A percentile compares a stretch with the other conserved stretches of the same genome.
phyloP scores from a whole-genome alignment of 2,888 invertebrate species.

The Lordiphosa fenestrarum region DNA sequence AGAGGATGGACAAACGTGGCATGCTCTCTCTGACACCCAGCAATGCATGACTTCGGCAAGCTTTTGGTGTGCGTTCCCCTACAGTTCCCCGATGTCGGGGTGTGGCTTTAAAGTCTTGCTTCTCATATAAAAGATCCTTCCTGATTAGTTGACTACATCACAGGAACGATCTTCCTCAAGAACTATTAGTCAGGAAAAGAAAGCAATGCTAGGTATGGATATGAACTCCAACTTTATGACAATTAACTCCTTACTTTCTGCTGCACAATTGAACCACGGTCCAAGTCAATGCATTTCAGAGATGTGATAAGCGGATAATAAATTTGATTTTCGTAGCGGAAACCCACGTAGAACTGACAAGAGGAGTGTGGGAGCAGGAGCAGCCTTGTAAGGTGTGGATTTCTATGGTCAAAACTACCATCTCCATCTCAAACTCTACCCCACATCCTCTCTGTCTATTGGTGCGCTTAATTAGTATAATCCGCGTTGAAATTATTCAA shows the following conservation, averaged over 20 bases:
- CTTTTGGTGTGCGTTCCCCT: too few species aligned
- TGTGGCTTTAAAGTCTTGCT: too few species aligned
- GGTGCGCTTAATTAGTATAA: conserved; percentile 75
- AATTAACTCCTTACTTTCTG: background rate
- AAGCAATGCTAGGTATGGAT: too few species aligned
- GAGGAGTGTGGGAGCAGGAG: background rate
- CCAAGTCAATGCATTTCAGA: conserved; percentile 22
- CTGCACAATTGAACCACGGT: conserved; percentile 36
- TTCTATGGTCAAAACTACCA: background rate
- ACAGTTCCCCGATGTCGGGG: too few species aligned
- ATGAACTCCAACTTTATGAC: too few species aligned
- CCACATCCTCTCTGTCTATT: conserved; percentile 33
- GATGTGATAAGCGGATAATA: conserved; percentile 74
- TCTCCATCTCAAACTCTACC: background rate
- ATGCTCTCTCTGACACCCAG: too few species aligned
- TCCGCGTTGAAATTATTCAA: conserved; percentile 74
- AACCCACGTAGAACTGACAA: conserved; percentile 21
- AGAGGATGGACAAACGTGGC: too few species aligned
- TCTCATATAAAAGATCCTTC: too few species aligned
- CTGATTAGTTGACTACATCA: too few species aligned
- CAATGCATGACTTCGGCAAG: too few species aligned
- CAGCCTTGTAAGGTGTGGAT: conserved; percentile 12
- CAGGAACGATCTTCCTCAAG: too few species aligned
- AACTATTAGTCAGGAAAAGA: too few species aligned
- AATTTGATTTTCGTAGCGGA: conserved; percentile 58